Percentiles rank a stretch among this genome's conserved stretches.
These are phyloP conservation scores for Cylas formicarius DNA, from an alignment of 1,140 invertebrate species.

Conservation along the genomic window DNA sequence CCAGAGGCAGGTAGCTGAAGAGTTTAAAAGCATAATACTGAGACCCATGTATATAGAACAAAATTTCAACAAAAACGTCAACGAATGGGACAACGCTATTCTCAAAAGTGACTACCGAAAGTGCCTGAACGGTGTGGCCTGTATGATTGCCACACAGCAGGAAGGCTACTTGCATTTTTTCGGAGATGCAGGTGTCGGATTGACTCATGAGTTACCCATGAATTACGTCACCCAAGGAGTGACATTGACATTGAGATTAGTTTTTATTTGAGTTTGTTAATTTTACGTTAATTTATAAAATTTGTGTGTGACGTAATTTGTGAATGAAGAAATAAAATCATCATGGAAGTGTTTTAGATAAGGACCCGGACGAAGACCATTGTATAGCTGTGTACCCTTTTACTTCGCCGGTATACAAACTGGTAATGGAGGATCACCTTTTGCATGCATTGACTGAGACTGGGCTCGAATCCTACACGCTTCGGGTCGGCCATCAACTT, in stretches of 20 bases:
- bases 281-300: background rate
- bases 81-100: slow-evolving; percentile 6
- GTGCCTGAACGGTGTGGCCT: slow-evolving; percentile 36
- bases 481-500: slow-evolving; percentile 55
- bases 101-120: slow-evolving; percentile 29
- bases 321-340: background rate
- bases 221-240: background rate
- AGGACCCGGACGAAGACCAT: slow-evolving; percentile 27
- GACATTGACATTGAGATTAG: too few relatives aligned
- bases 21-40: slow-evolving; percentile 39
- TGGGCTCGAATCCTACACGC: slow-evolving; percentile 71
- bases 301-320: background rate
- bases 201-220: too few relatives aligned
- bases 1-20: slow-evolving; percentile 35
- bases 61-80: slow-evolving; percentile 25
- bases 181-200: slow-evolving; percentile 35
- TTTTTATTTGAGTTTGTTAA: background rate
- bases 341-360: slow-evolving; percentile 12
- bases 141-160: slow-evolving; percentile 47
- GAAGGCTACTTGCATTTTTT: slow-evolving; percentile 54
- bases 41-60: slow-evolving; percentile 39
- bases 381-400: slow-evolving; percentile 54
- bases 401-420: slow-evolving; percentile 59
- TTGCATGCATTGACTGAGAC: slow-evolving; percentile 69
- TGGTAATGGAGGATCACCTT: slow-evolving; percentile 60